phyloP scores from a whole-genome alignment of 2,797 vertebrate species.

The Gymnoscopelus braueri region DNA sequence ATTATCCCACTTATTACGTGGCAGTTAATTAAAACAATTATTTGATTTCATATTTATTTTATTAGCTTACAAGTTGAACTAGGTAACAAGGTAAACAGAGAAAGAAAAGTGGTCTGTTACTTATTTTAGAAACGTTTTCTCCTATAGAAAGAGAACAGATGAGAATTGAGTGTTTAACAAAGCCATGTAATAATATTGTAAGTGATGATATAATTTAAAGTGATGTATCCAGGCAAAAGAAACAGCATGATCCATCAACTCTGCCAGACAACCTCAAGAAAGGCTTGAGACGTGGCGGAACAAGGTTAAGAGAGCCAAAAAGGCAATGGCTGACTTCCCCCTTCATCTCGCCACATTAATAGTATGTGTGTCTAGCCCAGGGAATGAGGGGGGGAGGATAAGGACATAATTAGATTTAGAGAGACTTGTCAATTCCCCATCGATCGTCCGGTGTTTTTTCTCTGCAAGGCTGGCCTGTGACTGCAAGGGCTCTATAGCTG shows the following conservation, averaged over 20 bases:
- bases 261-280: background rate
- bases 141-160: background rate
- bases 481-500: slow-evolving; percentile 23
- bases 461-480: slow-evolving; percentile 28
- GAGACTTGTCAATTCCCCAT: slow-evolving; percentile 57
- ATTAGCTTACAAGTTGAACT: no score
- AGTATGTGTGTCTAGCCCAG: slow-evolving; percentile 18
- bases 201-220: no score
- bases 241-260: background rate
- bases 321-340: slow-evolving; percentile 9
- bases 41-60: no score
- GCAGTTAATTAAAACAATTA: no score
- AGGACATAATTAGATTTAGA: slow-evolving; percentile 56
- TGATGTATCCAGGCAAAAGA: background rate
- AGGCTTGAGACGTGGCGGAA: background rate
- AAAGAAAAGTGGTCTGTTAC: background rate
- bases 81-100: no score
- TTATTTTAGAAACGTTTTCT: background rate
- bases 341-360: slow-evolving; percentile 22
- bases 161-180: no score
- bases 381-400: slow-evolving; percentile 33
- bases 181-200: background rate
- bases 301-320: slow-evolving; percentile 22
- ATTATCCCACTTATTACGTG: no score
- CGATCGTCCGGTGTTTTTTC: slow-evolving; percentile 48